Evolutionary conservation across 1,140 invertebrate species (phyloP).

Genomic region (Steinernema feltiae): DNA sequence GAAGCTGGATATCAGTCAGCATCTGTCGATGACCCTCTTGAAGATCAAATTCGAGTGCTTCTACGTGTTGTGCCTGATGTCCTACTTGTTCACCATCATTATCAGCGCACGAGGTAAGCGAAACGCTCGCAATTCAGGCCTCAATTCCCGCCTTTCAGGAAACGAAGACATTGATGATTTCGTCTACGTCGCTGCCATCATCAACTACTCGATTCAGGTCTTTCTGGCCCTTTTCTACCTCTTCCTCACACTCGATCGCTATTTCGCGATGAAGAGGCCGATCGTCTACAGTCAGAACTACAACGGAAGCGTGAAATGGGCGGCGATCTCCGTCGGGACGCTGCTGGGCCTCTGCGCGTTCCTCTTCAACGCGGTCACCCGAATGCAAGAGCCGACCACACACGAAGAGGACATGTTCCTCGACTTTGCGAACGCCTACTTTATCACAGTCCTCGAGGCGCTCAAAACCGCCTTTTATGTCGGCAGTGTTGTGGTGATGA

Average conservation of each 20-base stretch:
- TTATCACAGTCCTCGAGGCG: neutral
- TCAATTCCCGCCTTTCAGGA: neutral
- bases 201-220: neutral
- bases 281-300: conserved; percentile 3
- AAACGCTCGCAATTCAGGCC: neutral
- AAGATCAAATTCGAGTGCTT: neutral
- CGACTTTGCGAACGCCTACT: neutral
- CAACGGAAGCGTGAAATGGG: neutral
- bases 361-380: neutral
- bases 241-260: neutral
- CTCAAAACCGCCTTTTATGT: neutral
- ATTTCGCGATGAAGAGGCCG: neutral
- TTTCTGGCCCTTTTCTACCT: neutral
- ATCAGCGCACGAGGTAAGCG: neutral
- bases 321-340: neutral
- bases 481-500: neutral
- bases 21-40: neutral
- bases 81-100: neutral
- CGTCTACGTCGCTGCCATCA: neutral
- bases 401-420: neutral
- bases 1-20: neutral
- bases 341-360: neutral
- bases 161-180: neutral
- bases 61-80: neutral
- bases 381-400: neutral